Percentiles rank a stretch among this genome's conserved stretches.
phyloP scores from a whole-genome alignment of 1,140 invertebrate species.

The Asbolus verrucosus region DNA sequence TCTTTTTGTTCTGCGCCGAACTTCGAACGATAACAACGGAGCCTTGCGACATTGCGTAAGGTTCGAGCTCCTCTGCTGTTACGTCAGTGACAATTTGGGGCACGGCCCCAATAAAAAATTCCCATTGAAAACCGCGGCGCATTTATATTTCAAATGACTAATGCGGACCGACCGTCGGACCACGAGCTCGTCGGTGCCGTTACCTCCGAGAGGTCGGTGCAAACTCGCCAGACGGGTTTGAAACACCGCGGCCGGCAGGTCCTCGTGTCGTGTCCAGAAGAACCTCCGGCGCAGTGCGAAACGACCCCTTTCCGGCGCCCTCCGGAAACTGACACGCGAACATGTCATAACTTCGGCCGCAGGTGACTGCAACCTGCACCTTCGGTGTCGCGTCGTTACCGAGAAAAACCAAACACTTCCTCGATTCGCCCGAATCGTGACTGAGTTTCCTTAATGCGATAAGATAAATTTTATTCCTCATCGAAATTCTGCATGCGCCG shows the following conservation, averaged over 20 bases:
- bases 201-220: conserved; percentile 47
- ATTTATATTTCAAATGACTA: conserved; percentile 38
- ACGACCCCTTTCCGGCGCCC: neutral
- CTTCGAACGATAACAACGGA: too few species aligned
- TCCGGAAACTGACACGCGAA: too few species aligned
- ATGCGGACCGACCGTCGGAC: conserved; percentile 42
- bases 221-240: conserved; percentile 47
- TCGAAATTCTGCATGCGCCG: conserved; percentile 18
- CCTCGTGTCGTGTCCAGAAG: conserved; percentile 19
- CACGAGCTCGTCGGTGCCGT: conserved; percentile 46
- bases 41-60: too few species aligned
- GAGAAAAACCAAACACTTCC: conserved; percentile 39
- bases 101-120: too few species aligned
- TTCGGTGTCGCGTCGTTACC: neutral
- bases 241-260: conserved; percentile 21
- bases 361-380: neutral
- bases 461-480: conserved; percentile 19
- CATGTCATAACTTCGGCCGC: too few species aligned
- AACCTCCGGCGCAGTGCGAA: conserved; percentile 24
- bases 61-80: too few species aligned
- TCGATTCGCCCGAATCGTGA: conserved; percentile 12
- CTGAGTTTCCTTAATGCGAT: conserved; percentile 30
- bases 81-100: too few species aligned
- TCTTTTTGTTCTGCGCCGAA: too few species aligned
- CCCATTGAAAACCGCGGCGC: too few species aligned